A percentile compares a stretch with the other conserved stretches of the same genome.
phyloP scores from a whole-genome alignment of 2,797 vertebrate species.

The Coluber constrictor region DNA sequence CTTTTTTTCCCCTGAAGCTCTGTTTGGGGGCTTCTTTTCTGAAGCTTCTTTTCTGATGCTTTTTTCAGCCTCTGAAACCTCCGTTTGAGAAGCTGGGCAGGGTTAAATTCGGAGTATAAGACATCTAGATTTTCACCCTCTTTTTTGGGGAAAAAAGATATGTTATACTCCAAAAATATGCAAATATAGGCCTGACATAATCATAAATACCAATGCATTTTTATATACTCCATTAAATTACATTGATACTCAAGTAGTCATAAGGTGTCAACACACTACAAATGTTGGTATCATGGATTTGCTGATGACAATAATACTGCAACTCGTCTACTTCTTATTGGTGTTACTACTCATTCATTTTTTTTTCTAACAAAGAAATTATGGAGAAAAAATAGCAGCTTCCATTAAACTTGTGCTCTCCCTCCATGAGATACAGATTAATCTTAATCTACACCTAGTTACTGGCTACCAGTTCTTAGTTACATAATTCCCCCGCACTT shows the following conservation, averaged over 20 bases:
- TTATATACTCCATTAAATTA: neutral
- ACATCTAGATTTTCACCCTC: no score
- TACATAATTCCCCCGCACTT: no score
- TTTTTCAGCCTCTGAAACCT: no score
- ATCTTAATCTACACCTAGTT: neutral
- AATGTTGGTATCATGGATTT: neutral
- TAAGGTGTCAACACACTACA: neutral
- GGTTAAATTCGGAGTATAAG: no score
- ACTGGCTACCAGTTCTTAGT: no score
- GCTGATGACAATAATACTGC: neutral
- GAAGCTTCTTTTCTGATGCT: no score
- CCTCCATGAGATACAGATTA: neutral
- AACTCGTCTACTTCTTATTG: neutral
- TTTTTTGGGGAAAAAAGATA: no score
- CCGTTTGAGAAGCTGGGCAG: no score
- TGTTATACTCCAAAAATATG: neutral
- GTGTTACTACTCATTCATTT: neutral
- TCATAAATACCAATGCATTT: neutral
- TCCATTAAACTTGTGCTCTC: neutral
- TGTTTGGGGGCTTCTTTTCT: no score
- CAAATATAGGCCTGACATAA: neutral
- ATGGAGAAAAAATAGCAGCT: neutral
- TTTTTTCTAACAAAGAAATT: neutral
- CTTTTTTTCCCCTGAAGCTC: no score
- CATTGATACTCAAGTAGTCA: neutral